phyloP scores from a whole-genome alignment of 2,797 vertebrate species.

The Hephaestus fuliginosus region DNA sequence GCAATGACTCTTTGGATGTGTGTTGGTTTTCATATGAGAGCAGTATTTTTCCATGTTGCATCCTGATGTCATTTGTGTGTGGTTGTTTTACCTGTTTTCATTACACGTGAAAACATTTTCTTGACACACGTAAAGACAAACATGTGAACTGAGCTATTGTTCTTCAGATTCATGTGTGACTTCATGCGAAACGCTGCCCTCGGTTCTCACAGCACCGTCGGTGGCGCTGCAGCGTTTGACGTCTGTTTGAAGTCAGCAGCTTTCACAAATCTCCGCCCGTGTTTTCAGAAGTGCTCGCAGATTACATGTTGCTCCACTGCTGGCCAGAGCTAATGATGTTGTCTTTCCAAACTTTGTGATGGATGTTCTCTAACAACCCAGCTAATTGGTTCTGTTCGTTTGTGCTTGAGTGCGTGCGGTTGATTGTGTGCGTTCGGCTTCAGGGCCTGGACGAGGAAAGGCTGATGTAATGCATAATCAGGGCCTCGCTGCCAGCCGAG shows the following conservation, averaged over 20 bases:
- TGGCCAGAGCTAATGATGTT: constrained; percentile 49
- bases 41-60: background rate
- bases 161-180: background rate
- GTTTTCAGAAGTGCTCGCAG: constrained; percentile 29
- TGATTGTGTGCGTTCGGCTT: constrained; percentile 35
- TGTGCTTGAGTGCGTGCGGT: constrained; percentile 17
- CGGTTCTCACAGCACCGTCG: background rate
- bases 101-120: background rate
- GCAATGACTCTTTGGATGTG: background rate
- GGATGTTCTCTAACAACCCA: constrained; percentile 57
- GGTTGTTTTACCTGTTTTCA: constrained; percentile 4
- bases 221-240: background rate
- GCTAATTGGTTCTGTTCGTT: constrained; percentile 51
- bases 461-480: constrained; percentile 81
- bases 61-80: background rate
- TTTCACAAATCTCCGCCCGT: constrained; percentile 26
- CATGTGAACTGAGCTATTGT: background rate
- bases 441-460: constrained; percentile 58
- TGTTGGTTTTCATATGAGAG: background rate
- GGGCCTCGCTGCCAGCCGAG: constrained; percentile 47
- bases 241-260: constrained; percentile 29
- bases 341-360: constrained; percentile 62
- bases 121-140: background rate
- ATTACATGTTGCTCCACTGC: constrained; percentile 29
- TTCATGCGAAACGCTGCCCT: background rate